These are phyloP conservation scores for Anagyrus pseudococci DNA, from an alignment of 2,888 invertebrate genomes.

Conservation along the genomic window DNA sequence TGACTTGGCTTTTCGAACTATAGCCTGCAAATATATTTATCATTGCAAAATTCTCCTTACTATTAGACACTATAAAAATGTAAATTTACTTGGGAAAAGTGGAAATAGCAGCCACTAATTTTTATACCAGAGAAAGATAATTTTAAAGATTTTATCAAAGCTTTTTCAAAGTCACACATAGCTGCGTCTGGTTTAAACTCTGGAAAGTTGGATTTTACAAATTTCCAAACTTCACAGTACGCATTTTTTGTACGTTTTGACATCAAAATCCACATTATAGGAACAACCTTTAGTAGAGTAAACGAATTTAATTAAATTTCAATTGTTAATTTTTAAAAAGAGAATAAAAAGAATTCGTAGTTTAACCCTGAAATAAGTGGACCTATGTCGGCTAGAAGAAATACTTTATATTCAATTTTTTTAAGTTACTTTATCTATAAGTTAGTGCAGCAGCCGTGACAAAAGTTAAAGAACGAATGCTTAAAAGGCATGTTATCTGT, in stretches of 20 bases:
- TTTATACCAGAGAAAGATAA: background rate
- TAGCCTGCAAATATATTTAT: too few species aligned
- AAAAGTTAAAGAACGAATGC: too few species aligned
- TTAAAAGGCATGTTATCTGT: too few species aligned
- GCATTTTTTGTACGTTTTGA: background rate
- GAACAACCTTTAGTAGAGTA: background rate
- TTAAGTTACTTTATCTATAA: too few species aligned
- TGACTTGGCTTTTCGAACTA: too few species aligned
- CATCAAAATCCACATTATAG: constrained; percentile 3
- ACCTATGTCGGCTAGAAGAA: too few species aligned
- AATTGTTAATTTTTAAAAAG: too few species aligned
- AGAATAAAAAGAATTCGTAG: too few species aligned
- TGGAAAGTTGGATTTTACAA: constrained; percentile 1
- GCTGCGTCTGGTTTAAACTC: background rate
- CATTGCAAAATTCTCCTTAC: too few species aligned
- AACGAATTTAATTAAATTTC: background rate
- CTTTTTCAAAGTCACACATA: constrained; percentile 12
- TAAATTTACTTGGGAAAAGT: background rate
- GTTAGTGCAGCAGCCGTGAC: too few species aligned
- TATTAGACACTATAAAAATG: background rate
- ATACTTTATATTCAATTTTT: too few species aligned
- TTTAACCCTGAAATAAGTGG: too few species aligned
- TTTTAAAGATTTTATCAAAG: background rate
- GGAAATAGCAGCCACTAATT: background rate
- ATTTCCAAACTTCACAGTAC: background rate